Evolutionary conservation across 2,888 invertebrate genomes (phyloP).

Genomic region (Caenorhabditis uteleia): DNA sequence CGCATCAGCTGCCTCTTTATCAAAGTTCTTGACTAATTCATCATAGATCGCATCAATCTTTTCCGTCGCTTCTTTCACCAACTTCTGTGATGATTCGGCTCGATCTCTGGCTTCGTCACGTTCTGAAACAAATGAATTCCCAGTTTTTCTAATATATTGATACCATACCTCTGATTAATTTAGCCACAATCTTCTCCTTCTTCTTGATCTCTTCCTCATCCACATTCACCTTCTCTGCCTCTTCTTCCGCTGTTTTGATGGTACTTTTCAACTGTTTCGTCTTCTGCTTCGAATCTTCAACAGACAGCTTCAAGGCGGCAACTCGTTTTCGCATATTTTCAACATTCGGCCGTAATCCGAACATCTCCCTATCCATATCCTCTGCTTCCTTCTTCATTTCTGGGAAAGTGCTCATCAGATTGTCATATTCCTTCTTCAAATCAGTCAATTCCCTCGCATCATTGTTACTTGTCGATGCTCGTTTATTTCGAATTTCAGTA

Average conservation of each 20-base stretch:
- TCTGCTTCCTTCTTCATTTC: not conserved
- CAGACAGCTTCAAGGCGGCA: not conserved
- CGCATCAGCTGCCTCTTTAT: constrained; percentile 70
- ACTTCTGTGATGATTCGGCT: constrained; percentile 9
- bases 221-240: constrained; percentile 68
- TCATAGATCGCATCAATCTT: constrained; percentile 71
- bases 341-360: not conserved
- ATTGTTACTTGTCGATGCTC: not conserved
- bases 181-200: constrained; percentile 8
- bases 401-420: not conserved
- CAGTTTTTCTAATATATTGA: constrained; percentile 1
- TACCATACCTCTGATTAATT: not conserved
- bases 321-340: not conserved
- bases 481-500: not conserved
- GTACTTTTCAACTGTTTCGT: constrained; percentile 5
- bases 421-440: not conserved
- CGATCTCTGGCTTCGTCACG: constrained; percentile 11
- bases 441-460: not conserved
- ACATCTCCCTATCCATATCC: not conserved
- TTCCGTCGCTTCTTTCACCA: constrained; percentile 46
- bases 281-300: not conserved
- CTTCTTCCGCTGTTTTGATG: not conserved
- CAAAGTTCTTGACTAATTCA: constrained; percentile 72
- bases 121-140: constrained; percentile 10
- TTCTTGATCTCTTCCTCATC: constrained; percentile 64